Conservation (phyloP, 2,797 vertebrate species). For the Xyrichtys novacula region DNA sequence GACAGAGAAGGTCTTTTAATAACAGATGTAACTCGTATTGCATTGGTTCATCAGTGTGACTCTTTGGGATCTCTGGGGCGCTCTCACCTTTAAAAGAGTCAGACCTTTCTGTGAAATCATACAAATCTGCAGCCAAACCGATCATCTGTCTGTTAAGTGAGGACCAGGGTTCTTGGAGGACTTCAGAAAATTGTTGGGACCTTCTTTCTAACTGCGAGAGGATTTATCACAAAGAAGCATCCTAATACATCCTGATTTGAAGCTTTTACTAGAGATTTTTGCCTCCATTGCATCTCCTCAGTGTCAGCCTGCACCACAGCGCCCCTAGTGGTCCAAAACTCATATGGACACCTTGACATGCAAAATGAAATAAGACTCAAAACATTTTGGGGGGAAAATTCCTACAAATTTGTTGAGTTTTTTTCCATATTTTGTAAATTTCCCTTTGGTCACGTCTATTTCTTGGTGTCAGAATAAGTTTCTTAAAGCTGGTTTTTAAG, state of each 20-base stretch:
- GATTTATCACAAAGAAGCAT: too few species aligned
- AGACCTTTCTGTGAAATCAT: neutral
- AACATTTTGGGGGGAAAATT: neutral
- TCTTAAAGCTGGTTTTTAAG: neutral
- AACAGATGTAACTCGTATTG: slow-evolving; percentile 37
- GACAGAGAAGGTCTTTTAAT: slow-evolving; percentile 16
- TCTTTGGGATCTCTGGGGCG: slow-evolving; percentile 56
- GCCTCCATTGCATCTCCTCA: too few species aligned
- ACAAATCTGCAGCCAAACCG: neutral
- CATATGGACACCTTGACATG: neutral
- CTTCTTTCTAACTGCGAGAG: too few species aligned
- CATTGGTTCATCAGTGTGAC: slow-evolving; percentile 12
- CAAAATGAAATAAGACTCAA: too few species aligned
- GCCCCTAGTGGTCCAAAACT: neutral
- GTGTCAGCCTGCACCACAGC: neutral
- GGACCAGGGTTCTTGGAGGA: too few species aligned
- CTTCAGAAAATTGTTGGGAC: too few species aligned
- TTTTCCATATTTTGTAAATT: too few species aligned
- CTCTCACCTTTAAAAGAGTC: neutral
- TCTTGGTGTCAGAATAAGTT: too few species aligned
- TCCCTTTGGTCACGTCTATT: too few species aligned
- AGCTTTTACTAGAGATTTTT: too few species aligned
- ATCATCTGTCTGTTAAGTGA: neutral
- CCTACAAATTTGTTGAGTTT: neutral
- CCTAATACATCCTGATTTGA: too few species aligned